Evolutionary conservation across 2,113 vertebrate genomes (phyloP).

Genomic region (Corythoichthys intestinalis): DNA sequence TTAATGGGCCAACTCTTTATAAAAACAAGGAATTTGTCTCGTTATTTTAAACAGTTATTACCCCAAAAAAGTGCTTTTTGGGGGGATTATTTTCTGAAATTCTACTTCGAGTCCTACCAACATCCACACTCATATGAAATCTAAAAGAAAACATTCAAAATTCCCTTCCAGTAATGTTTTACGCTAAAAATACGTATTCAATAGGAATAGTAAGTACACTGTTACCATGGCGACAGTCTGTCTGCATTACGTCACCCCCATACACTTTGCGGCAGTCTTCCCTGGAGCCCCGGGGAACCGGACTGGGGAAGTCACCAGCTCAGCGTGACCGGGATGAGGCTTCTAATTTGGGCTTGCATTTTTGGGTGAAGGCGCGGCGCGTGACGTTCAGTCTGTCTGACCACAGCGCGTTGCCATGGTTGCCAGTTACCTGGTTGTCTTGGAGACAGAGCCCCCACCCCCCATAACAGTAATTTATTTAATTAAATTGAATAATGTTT

Average conservation of each 20-base stretch:
- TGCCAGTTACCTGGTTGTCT: conserved; percentile 43
- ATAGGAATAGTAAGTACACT: too few relatives aligned
- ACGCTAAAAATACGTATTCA: background rate
- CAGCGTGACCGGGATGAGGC: background rate
- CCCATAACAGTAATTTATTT: background rate
- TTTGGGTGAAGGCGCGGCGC: background rate
- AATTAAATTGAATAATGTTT: background rate
- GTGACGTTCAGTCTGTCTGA: conserved; percentile 19
- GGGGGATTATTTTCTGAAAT: too few relatives aligned
- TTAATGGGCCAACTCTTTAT: too few relatives aligned
- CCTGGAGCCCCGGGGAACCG: conserved; percentile 6
- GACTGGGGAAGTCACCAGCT: conserved; percentile 4
- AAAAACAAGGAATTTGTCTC: too few relatives aligned
- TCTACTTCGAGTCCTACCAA: too few relatives aligned
- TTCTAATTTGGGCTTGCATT: conserved; percentile 19
- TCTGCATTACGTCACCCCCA: conserved; percentile 48
- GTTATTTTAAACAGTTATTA: too few relatives aligned
- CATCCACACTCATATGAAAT: background rate
- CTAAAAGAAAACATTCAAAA: background rate
- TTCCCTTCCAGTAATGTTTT: background rate
- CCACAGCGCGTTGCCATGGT: conserved; percentile 51
- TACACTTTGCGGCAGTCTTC: conserved; percentile 1
- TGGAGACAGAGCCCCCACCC: conserved; percentile 26
- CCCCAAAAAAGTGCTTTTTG: too few relatives aligned
- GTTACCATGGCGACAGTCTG: conserved; percentile 7